Conservation (phyloP, 2,888 invertebrate species). For the Nemurella pictetii region DNA sequence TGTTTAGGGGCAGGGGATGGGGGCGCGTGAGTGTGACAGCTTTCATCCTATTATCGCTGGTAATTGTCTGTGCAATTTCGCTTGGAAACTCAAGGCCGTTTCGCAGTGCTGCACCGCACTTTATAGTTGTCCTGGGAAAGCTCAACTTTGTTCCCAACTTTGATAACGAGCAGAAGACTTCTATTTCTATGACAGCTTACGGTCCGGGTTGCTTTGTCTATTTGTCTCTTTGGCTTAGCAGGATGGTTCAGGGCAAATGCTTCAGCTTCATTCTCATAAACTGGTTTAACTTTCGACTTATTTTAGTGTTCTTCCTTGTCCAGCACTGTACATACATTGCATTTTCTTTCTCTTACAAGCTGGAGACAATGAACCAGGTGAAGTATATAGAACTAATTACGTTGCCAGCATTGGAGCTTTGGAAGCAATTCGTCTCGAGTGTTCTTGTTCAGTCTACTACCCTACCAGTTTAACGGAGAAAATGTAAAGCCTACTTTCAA, state of each 20-base stretch:
- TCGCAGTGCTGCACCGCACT: not conserved
- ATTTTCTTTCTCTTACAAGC: not conserved
- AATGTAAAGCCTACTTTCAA: not conserved
- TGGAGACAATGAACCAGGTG: not conserved
- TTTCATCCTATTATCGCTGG: constrained; percentile 29
- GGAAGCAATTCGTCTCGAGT: not conserved
- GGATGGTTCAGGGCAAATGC: no score
- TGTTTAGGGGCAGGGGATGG: not conserved
- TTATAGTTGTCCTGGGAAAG: constrained; percentile 9
- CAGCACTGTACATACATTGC: not conserved
- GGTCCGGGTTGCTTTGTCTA: not conserved
- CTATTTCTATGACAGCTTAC: not conserved
- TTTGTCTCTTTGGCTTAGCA: no score
- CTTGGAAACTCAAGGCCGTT: not conserved
- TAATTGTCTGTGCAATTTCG: constrained; percentile 6
- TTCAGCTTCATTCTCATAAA: not conserved
- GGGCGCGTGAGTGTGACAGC: constrained; percentile 6
- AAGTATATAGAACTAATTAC: not conserved
- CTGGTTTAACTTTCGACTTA: not conserved
- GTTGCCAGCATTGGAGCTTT: not conserved
- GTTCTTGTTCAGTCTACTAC: no score
- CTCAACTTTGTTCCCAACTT: not conserved
- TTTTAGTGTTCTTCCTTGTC: not conserved
- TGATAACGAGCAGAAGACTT: not conserved
- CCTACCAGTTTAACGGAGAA: not conserved